phyloP scores from a whole-genome alignment of 2,113 vertebrate genomes.

The Eidolon helvum region DNA sequence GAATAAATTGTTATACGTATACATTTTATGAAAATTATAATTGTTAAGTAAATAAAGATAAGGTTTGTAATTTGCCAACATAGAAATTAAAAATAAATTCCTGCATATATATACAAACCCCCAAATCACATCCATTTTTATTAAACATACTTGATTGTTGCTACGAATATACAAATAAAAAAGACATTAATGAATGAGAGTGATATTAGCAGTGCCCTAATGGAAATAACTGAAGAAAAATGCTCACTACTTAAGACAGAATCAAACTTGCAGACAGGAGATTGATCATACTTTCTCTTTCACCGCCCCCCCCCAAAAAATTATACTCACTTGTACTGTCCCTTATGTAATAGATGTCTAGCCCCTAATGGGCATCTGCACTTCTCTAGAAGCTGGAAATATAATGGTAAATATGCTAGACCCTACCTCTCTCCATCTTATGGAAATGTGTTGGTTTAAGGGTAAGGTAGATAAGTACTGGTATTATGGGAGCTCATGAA shows the following conservation, averaged over 20 bases:
- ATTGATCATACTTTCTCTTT: neutral
- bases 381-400: neutral
- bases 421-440: neutral
- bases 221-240: neutral
- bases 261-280: neutral
- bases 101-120: too few species aligned
- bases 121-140: neutral
- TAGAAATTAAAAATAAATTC: neutral
- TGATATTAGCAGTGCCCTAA: neutral
- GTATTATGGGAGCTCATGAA: neutral
- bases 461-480: neutral
- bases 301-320: fast-evolving
- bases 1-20: neutral
- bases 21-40: neutral
- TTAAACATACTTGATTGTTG: neutral
- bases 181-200: neutral
- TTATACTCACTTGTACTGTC: neutral
- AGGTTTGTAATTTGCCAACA: neutral
- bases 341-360: neutral
- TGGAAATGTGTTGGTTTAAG: neutral
- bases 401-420: neutral
- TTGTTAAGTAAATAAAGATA: neutral
- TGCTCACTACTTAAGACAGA: neutral
- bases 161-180: neutral
- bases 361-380: neutral